Evolutionary conservation across 2,888 invertebrate genomes (phyloP).

Genomic region (Pteria penguin): DNA sequence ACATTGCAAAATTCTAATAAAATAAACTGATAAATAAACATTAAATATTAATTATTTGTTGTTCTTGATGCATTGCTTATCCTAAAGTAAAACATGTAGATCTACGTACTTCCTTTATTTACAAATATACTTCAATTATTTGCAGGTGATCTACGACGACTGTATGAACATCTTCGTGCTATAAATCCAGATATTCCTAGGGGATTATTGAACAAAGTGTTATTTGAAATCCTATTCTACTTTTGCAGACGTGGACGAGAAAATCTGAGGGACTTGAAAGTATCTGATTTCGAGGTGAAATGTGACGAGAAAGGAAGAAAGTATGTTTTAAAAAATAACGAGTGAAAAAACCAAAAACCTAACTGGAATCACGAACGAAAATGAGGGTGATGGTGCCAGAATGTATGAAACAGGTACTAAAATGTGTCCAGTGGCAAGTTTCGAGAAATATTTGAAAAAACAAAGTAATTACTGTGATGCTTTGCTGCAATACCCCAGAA

Average conservation of each 20-base stretch:
- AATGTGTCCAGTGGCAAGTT: slow-evolving; percentile 28
- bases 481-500: slow-evolving; percentile 18
- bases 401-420: slow-evolving; percentile 29
- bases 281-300: neutral
- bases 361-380: neutral
- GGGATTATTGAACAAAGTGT: neutral
- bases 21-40: too few relatives aligned
- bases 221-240: neutral
- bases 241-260: neutral
- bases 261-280: neutral
- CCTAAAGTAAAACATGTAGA: too few relatives aligned
- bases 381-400: slow-evolving; percentile 15
- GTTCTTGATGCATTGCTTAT: too few relatives aligned
- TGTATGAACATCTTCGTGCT: neutral
- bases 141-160: neutral
- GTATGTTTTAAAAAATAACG: neutral
- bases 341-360: neutral
- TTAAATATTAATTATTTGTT: too few relatives aligned
- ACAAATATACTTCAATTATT: too few relatives aligned
- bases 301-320: neutral
- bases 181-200: neutral
- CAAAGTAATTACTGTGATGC: neutral
- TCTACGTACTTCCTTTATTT: too few relatives aligned
- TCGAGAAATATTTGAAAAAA: slow-evolving; percentile 23
- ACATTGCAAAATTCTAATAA: too few relatives aligned